Conservation (phyloP, 1,140 invertebrate genomes). For the Rhyacophila brunnea region DNA sequence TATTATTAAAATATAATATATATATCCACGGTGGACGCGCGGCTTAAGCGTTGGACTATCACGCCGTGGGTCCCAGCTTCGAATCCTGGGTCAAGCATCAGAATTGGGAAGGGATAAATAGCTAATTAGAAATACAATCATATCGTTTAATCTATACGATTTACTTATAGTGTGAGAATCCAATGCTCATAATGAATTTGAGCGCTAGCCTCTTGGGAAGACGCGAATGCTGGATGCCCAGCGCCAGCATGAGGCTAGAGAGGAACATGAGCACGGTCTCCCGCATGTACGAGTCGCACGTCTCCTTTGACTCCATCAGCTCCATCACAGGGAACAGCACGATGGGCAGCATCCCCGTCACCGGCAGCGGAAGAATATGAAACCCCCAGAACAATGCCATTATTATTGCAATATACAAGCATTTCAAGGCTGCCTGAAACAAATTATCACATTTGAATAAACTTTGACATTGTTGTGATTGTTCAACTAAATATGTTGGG, state of each 20-base stretch:
- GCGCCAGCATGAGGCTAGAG: constrained; percentile 68
- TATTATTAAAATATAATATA: too few relatives aligned
- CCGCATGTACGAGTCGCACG: constrained; percentile 65
- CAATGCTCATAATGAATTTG: constrained; percentile 65
- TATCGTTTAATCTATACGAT: too few relatives aligned
- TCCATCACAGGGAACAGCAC: constrained; percentile 70
- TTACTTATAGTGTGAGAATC: constrained; percentile 60
- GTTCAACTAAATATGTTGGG: too few relatives aligned
- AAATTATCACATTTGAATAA: neutral
- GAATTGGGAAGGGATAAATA: too few relatives aligned
- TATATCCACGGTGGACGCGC: too few relatives aligned
- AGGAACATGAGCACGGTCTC: constrained; percentile 77
- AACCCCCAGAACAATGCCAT: constrained; percentile 78
- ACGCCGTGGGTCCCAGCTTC: too few relatives aligned
- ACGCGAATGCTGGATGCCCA: constrained; percentile 73
- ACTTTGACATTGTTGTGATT: too few relatives aligned
- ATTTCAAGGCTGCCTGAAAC: constrained; percentile 52
- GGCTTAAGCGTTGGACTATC: too few relatives aligned
- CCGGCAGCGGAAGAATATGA: constrained; percentile 68
- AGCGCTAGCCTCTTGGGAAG: constrained; percentile 76
- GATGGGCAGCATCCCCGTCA: constrained; percentile 73
- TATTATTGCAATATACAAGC: constrained; percentile 66
- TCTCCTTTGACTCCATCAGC: constrained; percentile 54
- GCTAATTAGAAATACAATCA: too few relatives aligned
- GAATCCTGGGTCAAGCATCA: too few relatives aligned